phyloP scores from a whole-genome alignment of 2,113 vertebrate genomes.

The Numenius arquata region DNA sequence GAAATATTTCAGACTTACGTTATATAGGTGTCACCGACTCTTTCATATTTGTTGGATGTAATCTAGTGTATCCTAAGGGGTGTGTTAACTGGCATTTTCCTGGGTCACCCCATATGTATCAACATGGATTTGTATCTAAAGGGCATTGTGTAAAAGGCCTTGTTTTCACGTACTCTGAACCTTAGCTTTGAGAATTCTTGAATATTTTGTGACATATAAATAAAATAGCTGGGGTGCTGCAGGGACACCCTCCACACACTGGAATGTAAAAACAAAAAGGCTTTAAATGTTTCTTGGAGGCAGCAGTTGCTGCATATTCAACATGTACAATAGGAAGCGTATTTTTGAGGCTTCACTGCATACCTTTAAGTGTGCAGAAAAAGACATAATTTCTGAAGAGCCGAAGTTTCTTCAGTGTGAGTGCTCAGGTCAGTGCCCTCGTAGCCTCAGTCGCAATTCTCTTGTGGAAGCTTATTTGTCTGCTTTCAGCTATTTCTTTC shows the following conservation, averaged over 20 bases:
- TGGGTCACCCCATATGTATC: not conserved
- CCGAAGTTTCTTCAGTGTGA: not conserved
- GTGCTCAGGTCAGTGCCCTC: not conserved
- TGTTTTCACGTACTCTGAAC: not conserved
- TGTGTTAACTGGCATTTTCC: not conserved
- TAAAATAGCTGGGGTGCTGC: not conserved
- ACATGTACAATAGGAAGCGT: not conserved
- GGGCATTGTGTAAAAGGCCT: not conserved
- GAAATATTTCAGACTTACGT: not conserved
- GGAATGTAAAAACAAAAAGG: not conserved
- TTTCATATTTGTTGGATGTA: not conserved
- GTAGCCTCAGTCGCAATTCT: not conserved
- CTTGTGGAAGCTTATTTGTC: not conserved
- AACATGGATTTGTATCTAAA: not conserved
- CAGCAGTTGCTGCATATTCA: not conserved
- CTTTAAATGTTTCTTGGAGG: not conserved
- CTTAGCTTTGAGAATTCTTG: not conserved
- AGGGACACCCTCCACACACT: rapidly evolving
- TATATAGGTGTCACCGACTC: not conserved
- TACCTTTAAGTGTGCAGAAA: not conserved
- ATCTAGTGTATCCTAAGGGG: not conserved
- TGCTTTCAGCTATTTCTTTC: not conserved
- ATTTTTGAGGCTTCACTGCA: not conserved
- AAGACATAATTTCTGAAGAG: not conserved
- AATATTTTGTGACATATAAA: not conserved